phyloP scores from a whole-genome alignment of 2,113 vertebrate species.

The Monopterus albus region DNA sequence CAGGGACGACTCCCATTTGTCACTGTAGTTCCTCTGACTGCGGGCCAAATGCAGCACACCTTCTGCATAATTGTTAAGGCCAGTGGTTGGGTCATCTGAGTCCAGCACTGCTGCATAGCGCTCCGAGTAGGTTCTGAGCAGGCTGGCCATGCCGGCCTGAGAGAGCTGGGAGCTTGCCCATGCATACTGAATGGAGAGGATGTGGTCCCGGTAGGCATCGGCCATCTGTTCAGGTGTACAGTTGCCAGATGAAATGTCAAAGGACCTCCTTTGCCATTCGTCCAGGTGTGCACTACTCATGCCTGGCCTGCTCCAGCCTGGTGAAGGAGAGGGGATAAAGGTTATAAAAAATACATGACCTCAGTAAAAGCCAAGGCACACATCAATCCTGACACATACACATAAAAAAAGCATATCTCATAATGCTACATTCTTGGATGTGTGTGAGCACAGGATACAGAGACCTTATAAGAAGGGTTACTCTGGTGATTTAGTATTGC shows the following conservation, averaged over 20 bases:
- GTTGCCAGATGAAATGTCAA: constrained; percentile 87
- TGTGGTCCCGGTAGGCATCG: constrained; percentile 90
- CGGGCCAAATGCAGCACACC: constrained; percentile 87
- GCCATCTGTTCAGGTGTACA: constrained; percentile 90
- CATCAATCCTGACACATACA: constrained; percentile 23
- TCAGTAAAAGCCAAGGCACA: constrained; percentile 41
- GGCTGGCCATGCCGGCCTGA: constrained; percentile 83
- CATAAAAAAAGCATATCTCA: background rate
- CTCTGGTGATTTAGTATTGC: background rate
- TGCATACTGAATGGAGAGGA: constrained; percentile 92
- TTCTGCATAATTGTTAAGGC: constrained; percentile 95
- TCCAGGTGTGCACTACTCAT: constrained; percentile 86
- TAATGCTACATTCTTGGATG: background rate
- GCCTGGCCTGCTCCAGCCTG: constrained; percentile 79
- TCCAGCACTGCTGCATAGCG: constrained; percentile 90
- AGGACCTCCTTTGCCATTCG: constrained; percentile 94
- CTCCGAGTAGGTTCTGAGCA: constrained; percentile 89
- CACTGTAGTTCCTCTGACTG: constrained; percentile 88
- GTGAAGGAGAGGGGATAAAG: constrained; percentile 66
- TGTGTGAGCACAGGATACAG: background rate
- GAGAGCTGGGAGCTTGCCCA: constrained; percentile 91
- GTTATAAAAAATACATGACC: constrained; percentile 75
- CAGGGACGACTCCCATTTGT: constrained; percentile 92
- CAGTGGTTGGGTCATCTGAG: constrained; percentile 86
- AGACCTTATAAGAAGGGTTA: no score